Evolutionary conservation across 1,140 invertebrate species (phyloP), one percentile per base, ranked within the genome.

Genomic region (Armadillidium nasatum): DNA sequence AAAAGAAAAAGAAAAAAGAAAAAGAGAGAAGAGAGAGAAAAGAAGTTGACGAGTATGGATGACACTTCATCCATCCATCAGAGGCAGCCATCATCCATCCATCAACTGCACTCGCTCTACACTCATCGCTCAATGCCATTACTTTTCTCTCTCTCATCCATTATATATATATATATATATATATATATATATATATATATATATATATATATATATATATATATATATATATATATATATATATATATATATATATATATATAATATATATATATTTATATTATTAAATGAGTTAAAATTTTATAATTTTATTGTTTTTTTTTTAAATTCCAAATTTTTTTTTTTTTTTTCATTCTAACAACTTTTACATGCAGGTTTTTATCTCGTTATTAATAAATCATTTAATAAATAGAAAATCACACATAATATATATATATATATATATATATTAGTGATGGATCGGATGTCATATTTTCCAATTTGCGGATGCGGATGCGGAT

Each of bases 101-200:
- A 50, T 50, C 46, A 50, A 15, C 46, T 50, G 15, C 46, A 50
- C 46, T 50, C 46, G 46, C 46, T 50, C 15, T 10, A 50, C 9
- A 15, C 46, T 50, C 46, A 50, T 50, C 46, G 46, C 46, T 50
- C 22, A n/a, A 19, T 23, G 15, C 67, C 22, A n/a, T 69, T n/a
- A n/a, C 22, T 23, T 21, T 19, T 69, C 67, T 69, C 67, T 69
- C 67, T 69, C 67, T 19, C n/a, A n/a, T n/a, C n/a, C n/a, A n/a
- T n/a, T n/a, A n/a, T n/a, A n/a, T n/a, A n/a, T n/a, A n/a, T n/a
- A 10, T 19, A 10, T 7, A 19, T 69, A 69, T 69, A 69, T 69
- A 69, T 69, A 69, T 69, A 69, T 69, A 69, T 69, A 69, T 69
- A 69, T 69, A 69, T 69, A 69, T 23, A 69, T 69, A 69, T 69